phyloP scores from a whole-genome alignment of 2,888 invertebrate species.

The Andrena haemorrhoa region DNA sequence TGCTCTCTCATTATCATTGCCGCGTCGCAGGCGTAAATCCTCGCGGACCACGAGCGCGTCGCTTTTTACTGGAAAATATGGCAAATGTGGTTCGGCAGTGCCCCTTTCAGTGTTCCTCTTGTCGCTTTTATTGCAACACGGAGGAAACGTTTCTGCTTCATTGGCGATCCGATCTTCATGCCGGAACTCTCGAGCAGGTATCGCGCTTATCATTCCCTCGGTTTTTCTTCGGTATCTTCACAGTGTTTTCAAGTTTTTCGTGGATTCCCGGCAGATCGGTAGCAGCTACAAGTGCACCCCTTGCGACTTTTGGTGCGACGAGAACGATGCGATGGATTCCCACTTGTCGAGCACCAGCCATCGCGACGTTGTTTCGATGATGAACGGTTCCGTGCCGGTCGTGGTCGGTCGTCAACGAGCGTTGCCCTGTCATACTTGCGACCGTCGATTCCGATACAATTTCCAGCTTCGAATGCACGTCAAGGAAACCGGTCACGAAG shows the following conservation, averaged over 20 bases:
- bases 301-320: slow-evolving; percentile 89
- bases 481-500: slow-evolving; percentile 85
- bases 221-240: not conserved
- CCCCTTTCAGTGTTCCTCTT: slow-evolving; percentile 94
- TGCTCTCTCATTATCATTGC: slow-evolving; percentile 94
- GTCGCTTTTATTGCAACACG: slow-evolving; percentile 94
- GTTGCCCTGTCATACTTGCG: slow-evolving; percentile 89
- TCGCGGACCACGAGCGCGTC: slow-evolving; percentile 86
- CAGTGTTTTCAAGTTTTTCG: not conserved
- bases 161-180: slow-evolving; percentile 90
- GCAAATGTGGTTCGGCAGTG: slow-evolving; percentile 92
- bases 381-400: slow-evolving; percentile 93
- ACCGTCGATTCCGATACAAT: slow-evolving; percentile 90
- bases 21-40: slow-evolving; percentile 88
- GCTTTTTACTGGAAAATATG: slow-evolving; percentile 91
- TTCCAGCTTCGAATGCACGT: slow-evolving; percentile 89
- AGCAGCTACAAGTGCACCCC: slow-evolving; percentile 91
- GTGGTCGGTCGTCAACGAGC: slow-evolving; percentile 89
- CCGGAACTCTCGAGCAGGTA: slow-evolving; percentile 85
- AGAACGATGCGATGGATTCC: slow-evolving; percentile 88
- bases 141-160: slow-evolving; percentile 90
- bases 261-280: slow-evolving; percentile 79
- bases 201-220: slow-evolving; percentile 35
- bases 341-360: slow-evolving; percentile 90
- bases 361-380: slow-evolving; percentile 90